Evolutionary conservation across 2,888 invertebrate species (phyloP).

Genomic region (Troides oblongomaculatus): DNA sequence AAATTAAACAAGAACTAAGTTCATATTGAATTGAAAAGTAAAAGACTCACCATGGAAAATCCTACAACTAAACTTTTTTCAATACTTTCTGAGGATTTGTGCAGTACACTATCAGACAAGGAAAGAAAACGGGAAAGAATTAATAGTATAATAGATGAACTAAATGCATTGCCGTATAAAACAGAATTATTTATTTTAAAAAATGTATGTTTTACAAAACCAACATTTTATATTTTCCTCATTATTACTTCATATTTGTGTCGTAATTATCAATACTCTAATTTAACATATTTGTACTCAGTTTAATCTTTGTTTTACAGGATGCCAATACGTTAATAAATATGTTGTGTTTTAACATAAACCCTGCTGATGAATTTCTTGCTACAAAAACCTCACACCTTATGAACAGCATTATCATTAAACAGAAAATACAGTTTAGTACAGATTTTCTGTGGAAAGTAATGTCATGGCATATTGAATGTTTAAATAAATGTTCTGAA

Average conservation of each 20-base stretch:
- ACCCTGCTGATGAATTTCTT: constrained; percentile 74
- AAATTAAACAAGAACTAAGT: too few relatives aligned
- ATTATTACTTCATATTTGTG: too few relatives aligned
- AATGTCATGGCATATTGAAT: constrained; percentile 68
- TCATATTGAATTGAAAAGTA: too few relatives aligned
- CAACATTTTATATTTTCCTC: background rate
- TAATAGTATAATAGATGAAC: constrained; percentile 79
- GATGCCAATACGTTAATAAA: constrained; percentile 59
- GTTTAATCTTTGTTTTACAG: constrained; percentile 44
- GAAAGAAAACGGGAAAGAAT: constrained; percentile 72
- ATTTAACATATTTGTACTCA: too few relatives aligned
- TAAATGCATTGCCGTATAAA: constrained; percentile 82
- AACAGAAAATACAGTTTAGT: constrained; percentile 73
- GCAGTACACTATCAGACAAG: constrained; percentile 58
- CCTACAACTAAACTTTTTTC: constrained; percentile 52
- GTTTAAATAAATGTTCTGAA: constrained; percentile 62
- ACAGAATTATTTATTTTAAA: constrained; percentile 63
- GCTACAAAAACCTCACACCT: constrained; percentile 81
- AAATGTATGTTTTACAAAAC: constrained; percentile 56
- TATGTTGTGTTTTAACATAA: constrained; percentile 58
- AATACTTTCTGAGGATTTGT: constrained; percentile 57
- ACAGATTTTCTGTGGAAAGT: constrained; percentile 54
- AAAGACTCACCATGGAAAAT: background rate
- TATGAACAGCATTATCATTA: constrained; percentile 74
- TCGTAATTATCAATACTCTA: too few relatives aligned